Evolutionary conservation across 1,140 invertebrate genomes (phyloP).

Genomic region (Sitobion miscanthi): DNA sequence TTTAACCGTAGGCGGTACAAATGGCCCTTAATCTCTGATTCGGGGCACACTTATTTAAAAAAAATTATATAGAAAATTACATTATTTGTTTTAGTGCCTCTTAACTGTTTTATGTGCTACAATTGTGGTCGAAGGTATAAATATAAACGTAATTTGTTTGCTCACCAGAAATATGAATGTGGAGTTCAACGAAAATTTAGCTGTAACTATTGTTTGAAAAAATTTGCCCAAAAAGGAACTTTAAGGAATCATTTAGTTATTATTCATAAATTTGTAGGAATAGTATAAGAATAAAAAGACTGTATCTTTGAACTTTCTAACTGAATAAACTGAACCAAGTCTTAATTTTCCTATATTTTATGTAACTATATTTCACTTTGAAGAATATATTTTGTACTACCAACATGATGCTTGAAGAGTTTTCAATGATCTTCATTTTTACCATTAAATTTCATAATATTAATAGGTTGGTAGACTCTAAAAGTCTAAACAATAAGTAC

Average conservation of each 20-base stretch:
- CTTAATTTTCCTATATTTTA: background rate
- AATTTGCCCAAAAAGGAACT: background rate
- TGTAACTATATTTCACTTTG: background rate
- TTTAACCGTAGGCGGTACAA: too few relatives aligned
- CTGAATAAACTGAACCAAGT: background rate
- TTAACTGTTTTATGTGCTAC: background rate
- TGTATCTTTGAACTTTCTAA: background rate
- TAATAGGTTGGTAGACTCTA: too few relatives aligned
- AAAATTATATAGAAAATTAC: background rate
- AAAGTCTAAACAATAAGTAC: too few relatives aligned
- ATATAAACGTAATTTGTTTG: conserved; percentile 52
- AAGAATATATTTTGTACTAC: background rate
- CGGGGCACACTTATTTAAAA: background rate
- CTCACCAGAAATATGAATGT: conserved; percentile 61
- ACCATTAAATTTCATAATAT: too few relatives aligned
- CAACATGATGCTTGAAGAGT: background rate
- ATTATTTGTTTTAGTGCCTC: background rate
- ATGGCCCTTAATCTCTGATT: too few relatives aligned
- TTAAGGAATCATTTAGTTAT: conserved; percentile 55
- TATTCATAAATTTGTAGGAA: conserved; percentile 60
- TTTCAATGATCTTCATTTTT: background rate
- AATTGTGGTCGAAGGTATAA: conserved; percentile 55
- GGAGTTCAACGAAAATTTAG: conserved; percentile 60
- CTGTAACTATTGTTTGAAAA: conserved; percentile 58
- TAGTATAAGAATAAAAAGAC: conserved; percentile 4